Conservation (phyloP, 2,888 invertebrate genomes). For the Hydriomena furcata region DNA sequence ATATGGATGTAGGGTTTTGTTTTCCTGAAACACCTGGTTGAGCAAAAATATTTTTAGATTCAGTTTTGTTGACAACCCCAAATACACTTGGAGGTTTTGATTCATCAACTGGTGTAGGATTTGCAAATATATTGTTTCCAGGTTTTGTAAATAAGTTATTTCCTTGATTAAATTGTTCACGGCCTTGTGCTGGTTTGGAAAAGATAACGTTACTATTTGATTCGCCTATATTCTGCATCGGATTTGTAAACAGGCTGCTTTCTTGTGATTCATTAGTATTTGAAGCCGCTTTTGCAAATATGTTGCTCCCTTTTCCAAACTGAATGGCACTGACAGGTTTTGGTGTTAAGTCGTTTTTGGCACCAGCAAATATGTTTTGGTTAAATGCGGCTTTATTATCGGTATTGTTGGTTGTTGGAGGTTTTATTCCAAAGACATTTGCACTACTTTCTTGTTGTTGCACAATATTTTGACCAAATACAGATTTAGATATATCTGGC, state of each 20-base stretch:
- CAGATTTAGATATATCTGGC: slow-evolving; percentile 32
- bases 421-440: slow-evolving; percentile 37
- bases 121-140: slow-evolving; percentile 50
- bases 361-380: slow-evolving; percentile 35
- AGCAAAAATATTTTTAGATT: slow-evolving; percentile 43
- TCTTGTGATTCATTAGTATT: slow-evolving; percentile 23
- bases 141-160: slow-evolving; percentile 33
- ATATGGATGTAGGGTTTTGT: slow-evolving; percentile 38
- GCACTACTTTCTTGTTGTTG: slow-evolving; percentile 25
- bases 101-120: slow-evolving; percentile 40
- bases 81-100: slow-evolving; percentile 56
- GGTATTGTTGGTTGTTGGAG: slow-evolving; percentile 16
- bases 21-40: slow-evolving; percentile 36
- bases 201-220: slow-evolving; percentile 46
- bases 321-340: slow-evolving; percentile 43
- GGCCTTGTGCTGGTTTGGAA: slow-evolving; percentile 36
- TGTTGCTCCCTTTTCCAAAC: slow-evolving; percentile 47
- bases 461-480: slow-evolving; percentile 36
- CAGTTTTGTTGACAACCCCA: slow-evolving; percentile 50
- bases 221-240: neutral
- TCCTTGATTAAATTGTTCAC: slow-evolving; percentile 4
- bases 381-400: slow-evolving; percentile 12
- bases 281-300: slow-evolving; percentile 51
- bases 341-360: slow-evolving; percentile 41
- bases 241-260: slow-evolving; percentile 20